phyloP scores from a whole-genome alignment of 2,113 vertebrate genomes.

The Melanerpes formicivorus region DNA sequence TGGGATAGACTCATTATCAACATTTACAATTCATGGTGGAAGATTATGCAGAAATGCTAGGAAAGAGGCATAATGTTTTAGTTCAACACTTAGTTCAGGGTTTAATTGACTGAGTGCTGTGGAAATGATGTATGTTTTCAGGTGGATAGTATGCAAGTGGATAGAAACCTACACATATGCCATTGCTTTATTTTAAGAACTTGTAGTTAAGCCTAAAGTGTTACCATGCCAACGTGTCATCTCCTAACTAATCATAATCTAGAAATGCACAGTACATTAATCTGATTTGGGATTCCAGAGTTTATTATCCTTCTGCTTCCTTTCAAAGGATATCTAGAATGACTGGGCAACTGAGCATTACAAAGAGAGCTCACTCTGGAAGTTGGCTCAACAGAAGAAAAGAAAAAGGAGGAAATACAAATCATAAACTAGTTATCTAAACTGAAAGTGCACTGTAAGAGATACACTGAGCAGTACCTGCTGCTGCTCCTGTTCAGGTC shows the following conservation, averaged over 20 bases:
- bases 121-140: conserved; percentile 21
- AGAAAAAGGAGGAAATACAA: background rate
- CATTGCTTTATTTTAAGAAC: conserved; percentile 70
- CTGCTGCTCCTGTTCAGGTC: background rate
- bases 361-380: background rate
- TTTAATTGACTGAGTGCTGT: conserved; percentile 22
- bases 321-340: conserved; percentile 18
- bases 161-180: conserved; percentile 44
- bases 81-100: conserved; percentile 12
- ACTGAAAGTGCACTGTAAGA: background rate
- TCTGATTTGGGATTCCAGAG: conserved; percentile 43
- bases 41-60: background rate
- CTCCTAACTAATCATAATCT: conserved; percentile 67
- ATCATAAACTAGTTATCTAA: background rate
- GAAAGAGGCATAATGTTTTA: background rate
- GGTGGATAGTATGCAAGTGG: conserved; percentile 29
- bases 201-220: conserved; percentile 53
- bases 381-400: background rate
- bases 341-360: background rate
- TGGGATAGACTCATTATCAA: background rate
- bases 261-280: conserved; percentile 49
- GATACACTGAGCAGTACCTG: background rate
- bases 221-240: conserved; percentile 74
- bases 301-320: conserved; percentile 16
- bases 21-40: background rate